These are phyloP conservation scores for Aulostomus chinensis DNA, from an alignment of 2,797 vertebrate species.

Conservation along the genomic window DNA sequence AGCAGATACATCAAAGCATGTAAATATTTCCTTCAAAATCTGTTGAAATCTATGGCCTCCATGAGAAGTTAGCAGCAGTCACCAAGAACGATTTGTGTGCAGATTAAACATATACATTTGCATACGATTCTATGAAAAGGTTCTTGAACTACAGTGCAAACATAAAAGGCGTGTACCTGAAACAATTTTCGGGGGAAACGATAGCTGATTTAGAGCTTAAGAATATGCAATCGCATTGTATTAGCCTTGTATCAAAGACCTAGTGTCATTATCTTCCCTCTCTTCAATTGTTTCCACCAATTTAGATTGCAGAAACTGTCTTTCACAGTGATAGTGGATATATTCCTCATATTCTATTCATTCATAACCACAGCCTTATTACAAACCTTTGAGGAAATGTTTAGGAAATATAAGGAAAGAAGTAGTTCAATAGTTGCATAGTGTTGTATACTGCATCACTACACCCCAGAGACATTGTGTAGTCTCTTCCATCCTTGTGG, in stretches of 20 bases:
- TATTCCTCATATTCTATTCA: neutral
- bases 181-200: too few relatives aligned
- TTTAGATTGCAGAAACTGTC: conserved; percentile 7
- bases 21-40: too few relatives aligned
- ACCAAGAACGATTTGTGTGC: too few relatives aligned
- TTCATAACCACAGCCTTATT: neutral
- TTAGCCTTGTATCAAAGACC: conserved; percentile 41
- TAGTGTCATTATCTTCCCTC: conserved; percentile 1
- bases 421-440: too few relatives aligned
- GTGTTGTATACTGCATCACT: neutral
- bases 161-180: too few relatives aligned
- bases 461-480: neutral
- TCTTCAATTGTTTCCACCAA: conserved; percentile 7
- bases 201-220: conserved; percentile 33
- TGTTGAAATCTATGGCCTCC: too few relatives aligned
- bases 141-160: too few relatives aligned
- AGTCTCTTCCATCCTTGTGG: conserved; percentile 8
- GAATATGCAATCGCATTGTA: conserved; percentile 38
- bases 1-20: too few relatives aligned
- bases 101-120: too few relatives aligned
- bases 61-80: too few relatives aligned
- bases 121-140: too few relatives aligned
- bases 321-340: neutral
- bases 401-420: neutral
- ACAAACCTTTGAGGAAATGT: neutral